Evolutionary conservation across 2,888 invertebrate genomes (phyloP), one percentile per base, ranked within the genome.

Genomic region (Exephanes ischioxanthus): DNA sequence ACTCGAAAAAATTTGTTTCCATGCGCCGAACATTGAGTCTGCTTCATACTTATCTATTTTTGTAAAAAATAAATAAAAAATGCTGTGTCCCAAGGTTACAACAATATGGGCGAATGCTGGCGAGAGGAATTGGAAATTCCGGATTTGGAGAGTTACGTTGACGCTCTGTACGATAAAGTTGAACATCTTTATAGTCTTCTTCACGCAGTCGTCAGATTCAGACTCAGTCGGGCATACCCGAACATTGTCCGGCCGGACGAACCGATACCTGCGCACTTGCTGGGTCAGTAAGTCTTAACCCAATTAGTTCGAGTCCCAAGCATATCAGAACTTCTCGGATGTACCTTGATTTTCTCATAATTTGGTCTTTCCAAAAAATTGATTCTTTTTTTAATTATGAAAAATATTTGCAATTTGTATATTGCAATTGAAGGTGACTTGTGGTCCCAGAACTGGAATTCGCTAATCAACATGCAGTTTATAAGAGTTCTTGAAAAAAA

Each of bases 391-490:
- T 30, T 30, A 30, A 30, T 30, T 79, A 58, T 30, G 11, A 9
- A 9, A 73, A 4, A 80, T 80, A 79, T 45, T 70, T 55, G 30
- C 30, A 30, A 30, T 30, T 30, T 3, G 26, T 26, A 26, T 26
- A 3, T 26, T 26, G 45, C 11, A 53, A 22, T 88, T 91, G 33
- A 88, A 96, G 96, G 96, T n/a, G 95, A 95, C 90, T 95, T 97
- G 93, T 97, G 97, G 97, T 95, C 96, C 0, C 96, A 97, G 91
- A 95, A 96, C 80, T 97, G 97, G 97, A 95, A 95, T 37, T 91
- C 95, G 0, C 91, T 97, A 11, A 91, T 95, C 0, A 95, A 96
- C 85, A 90, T 96, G 0, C 95, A 30, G 30, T 30, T 30, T 30
- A 30, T 30, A 30, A 37, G 7, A 5, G 37, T 37, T 37, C 7